phyloP scores from a whole-genome alignment of 2,888 invertebrate genomes.

The Poecilus cupreus region DNA sequence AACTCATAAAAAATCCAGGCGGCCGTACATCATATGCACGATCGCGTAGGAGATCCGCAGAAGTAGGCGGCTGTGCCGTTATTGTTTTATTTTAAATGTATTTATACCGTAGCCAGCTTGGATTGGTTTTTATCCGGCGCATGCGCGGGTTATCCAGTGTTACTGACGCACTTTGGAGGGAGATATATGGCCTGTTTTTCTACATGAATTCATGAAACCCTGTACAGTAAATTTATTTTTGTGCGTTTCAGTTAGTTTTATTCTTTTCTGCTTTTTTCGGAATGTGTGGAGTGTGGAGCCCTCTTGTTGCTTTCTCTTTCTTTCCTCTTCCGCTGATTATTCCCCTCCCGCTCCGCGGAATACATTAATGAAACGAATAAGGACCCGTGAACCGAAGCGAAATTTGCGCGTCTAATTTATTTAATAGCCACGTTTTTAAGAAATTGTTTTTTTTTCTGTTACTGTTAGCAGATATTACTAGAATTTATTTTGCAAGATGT shows the following conservation, averaged over 20 bases:
- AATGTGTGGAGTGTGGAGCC: not conserved
- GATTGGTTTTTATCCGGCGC: constrained; percentile 43
- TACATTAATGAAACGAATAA: constrained; percentile 55
- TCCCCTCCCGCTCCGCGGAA: constrained; percentile 3
- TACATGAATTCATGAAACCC: constrained; percentile 63
- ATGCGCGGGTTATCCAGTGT: constrained; percentile 30
- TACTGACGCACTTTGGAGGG: constrained; percentile 61
- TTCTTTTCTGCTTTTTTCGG: constrained; percentile 39
- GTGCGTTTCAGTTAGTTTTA: constrained; percentile 31
- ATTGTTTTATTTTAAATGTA: constrained; percentile 59
- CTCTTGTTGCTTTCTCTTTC: not conserved
- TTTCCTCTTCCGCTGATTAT: constrained; percentile 40
- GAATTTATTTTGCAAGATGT: constrained; percentile 38
- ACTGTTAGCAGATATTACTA: constrained; percentile 18
- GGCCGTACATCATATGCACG: constrained; percentile 53
- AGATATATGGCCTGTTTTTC: constrained; percentile 68
- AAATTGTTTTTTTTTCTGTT: constrained; percentile 48
- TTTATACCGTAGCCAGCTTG: constrained; percentile 51
- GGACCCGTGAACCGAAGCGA: constrained; percentile 32
- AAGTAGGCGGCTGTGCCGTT: constrained; percentile 33
- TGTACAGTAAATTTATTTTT: constrained; percentile 53
- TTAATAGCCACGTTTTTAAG: constrained; percentile 54
- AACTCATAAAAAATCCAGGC: constrained; percentile 49
- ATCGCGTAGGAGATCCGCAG: not conserved
- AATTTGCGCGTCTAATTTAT: constrained; percentile 49